Conservation (phyloP, 2,113 vertebrate genomes). For the Catharus fuscescens region DNA sequence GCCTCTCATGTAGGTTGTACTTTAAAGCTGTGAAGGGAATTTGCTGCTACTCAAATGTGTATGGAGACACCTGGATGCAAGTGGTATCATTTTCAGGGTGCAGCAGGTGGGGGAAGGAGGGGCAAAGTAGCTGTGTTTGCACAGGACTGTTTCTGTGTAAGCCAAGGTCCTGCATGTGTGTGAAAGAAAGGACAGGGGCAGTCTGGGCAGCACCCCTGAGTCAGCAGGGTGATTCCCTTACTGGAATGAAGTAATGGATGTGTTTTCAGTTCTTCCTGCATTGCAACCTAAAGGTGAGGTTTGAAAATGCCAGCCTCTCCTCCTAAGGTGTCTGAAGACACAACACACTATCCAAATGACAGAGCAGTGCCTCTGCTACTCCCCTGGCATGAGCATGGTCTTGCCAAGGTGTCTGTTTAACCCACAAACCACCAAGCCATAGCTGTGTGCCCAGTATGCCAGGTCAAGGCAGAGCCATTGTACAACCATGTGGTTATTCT, state of each 20-base stretch:
- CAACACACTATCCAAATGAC: accelerated
- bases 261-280: neutral
- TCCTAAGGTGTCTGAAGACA: neutral
- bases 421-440: neutral
- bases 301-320: neutral
- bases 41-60: neutral
- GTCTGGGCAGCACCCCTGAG: neutral
- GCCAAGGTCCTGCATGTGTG: neutral
- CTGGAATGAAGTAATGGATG: neutral
- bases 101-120: neutral
- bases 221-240: neutral
- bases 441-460: accelerated
- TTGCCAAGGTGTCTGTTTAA: neutral
- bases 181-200: neutral
- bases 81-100: neutral
- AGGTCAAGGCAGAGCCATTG: neutral
- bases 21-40: neutral
- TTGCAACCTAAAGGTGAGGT: neutral
- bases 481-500: neutral
- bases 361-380: neutral
- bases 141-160: neutral
- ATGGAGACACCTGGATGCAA: neutral
- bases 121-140: neutral
- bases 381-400: neutral
- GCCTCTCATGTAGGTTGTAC: neutral